Base-by-base conservation (phyloP, 2,888 invertebrate species). In the Megamerina dolium region DNA sequence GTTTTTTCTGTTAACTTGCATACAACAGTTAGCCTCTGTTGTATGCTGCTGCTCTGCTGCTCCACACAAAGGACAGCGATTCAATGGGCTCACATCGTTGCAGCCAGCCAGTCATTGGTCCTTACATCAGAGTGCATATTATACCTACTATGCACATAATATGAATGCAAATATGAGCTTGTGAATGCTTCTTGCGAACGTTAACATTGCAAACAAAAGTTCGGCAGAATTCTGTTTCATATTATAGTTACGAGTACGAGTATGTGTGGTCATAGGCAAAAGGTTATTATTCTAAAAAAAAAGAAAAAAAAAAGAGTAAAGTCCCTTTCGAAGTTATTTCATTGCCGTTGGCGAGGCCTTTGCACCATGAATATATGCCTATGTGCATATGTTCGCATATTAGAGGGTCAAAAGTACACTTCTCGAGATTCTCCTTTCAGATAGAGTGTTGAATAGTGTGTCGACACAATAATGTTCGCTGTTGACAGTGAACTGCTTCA, bases 401-500 rank as follows among this genome's bases (percentile, higher is more conserved):
- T 33, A 31, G 34, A 17, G 41, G 36, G 29, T 27, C 27, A 36
- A 45, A 45, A 45, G 41, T 37, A 37, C 37, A 37, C 45, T 44
- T 35, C 37, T 13, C 36, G 19, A n/a, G 13, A 10, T n/a, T n/a
- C n/a, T n/a, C n/a, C 9, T 21, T 21, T 35, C 30, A 36, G 12
- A 27, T 23, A 27, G 16, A 13, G 35, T 16, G 26, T 17, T 5
- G 4, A 26, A 16, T 12, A 23, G 27, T 18, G 26, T 19, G 19
- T 20, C 14, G 32, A 32, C 12, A n/a, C 9, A 19, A n/a, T 13
- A 14, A 20, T 16, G 2, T 12, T 8, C 17, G 20, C 16, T 37
- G 30, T 31, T 44, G 44, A 30, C 44, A 44, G 13, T 44, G 44
- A 44, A 44, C 44, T 43, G 32, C 14, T 38, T 30, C 29, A 41